Evolutionary conservation across 2,113 vertebrate genomes (phyloP), one percentile per base, ranked within the genome.

Genomic region (Alosa alosa): DNA sequence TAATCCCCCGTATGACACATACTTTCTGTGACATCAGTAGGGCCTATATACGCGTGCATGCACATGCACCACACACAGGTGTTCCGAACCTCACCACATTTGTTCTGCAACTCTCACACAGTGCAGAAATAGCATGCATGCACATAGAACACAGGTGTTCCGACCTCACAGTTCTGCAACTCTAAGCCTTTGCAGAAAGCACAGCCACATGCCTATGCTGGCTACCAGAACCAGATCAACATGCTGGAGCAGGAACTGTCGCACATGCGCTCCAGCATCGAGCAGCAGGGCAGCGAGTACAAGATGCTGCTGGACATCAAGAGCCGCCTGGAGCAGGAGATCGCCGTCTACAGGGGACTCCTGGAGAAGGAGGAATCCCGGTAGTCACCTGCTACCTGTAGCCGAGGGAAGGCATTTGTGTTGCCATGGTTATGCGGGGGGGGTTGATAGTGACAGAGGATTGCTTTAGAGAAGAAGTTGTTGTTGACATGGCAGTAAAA

Each of bases 251-350:
- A 0, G 0, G 95, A 96, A 9, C 82, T 96, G 3, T 8, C 31
- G 50, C 94, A 94, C 20, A 84, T 96, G 55, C 92, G 94, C 0
- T 0, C 36, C 22, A 96, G 95, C 91, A 95, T 94, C 1, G 94
- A 95, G 81, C 91, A 94, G 68, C 95, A 96, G 92, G 91, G 94
- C 44, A 92, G 92, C 1, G 96, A 96, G 0, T 96, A 96, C 90
- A 86, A 3, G 57, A 89, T 95, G 92, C 90, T 96, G 87, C 91
- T 96, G 83, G 95, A 96, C 83, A 92, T 96, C 89, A 96, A 96
- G 92, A 94, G 89, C 17, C 93, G 95, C 36, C 90, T 96, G 90
- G 96, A 96, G 91, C 90, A 95, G 85, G 96, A 96, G 92, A 96
- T 96, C 41, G 90, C 95, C 20, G 94, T 92, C 84, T 96, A 96